Percentiles rank a stretch among this genome's conserved stretches.
These are phyloP conservation scores for Numenius arquata DNA, from an alignment of 2,113 vertebrate species.

Conservation along the genomic window DNA sequence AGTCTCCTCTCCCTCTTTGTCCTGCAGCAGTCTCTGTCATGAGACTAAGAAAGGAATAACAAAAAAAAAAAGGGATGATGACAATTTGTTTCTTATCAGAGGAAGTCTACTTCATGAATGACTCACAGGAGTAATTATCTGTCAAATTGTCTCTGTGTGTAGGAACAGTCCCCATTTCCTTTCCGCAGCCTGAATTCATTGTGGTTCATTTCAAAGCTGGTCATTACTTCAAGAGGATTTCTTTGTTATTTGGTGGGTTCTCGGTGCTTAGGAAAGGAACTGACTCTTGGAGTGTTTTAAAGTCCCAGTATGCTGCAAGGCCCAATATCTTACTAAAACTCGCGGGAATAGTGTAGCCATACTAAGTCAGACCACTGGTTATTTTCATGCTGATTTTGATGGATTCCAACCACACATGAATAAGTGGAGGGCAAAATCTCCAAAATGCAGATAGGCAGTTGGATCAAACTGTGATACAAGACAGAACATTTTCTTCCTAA, in stretches of 20 bases:
- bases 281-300: background rate
- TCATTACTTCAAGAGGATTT: background rate
- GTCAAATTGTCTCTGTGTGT: background rate
- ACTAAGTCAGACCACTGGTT: background rate
- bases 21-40: background rate
- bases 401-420: background rate
- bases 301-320: background rate
- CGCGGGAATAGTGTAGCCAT: background rate
- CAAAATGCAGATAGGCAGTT: background rate
- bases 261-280: background rate
- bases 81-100: slow-evolving; percentile 31
- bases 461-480: background rate
- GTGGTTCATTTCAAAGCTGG: background rate
- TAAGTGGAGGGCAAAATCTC: background rate
- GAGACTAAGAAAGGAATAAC: background rate
- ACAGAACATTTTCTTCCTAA: background rate
- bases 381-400: background rate
- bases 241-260: background rate
- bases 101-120: slow-evolving; percentile 20
- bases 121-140: slow-evolving; percentile 30
- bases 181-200: background rate
- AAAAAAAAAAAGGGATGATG: background rate
- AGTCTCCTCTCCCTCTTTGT: background rate
- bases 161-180: background rate
- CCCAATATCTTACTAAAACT: background rate